These are phyloP conservation scores for Drosophila fulvimacula DNA, from an alignment of 2,888 invertebrate species.

Conservation along the genomic window DNA sequence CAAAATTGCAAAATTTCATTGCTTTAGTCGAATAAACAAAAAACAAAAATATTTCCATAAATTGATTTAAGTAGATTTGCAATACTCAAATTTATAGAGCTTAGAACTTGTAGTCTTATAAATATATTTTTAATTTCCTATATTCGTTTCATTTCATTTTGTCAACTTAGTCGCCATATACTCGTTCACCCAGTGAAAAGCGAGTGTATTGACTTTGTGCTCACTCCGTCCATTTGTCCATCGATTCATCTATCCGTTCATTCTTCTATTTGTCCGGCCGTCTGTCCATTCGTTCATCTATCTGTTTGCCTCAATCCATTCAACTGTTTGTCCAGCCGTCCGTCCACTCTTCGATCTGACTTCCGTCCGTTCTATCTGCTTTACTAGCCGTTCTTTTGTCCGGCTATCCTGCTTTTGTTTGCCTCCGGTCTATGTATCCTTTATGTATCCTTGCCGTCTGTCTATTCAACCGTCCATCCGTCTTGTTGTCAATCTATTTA, in stretches of 20 bases:
- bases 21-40: background rate
- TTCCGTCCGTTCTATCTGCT: no score
- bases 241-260: no score
- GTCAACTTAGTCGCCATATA: background rate
- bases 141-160: background rate
- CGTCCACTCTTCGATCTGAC: background rate
- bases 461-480: background rate
- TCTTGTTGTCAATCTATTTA: no score
- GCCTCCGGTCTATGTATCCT: no score
- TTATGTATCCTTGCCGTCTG: no score
- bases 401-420: no score
- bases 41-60: background rate
- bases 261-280: no score
- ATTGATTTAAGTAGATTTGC: background rate
- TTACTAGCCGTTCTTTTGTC: background rate
- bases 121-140: background rate
- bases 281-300: background rate
- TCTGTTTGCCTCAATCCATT: background rate
- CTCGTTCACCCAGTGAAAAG: background rate
- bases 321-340: background rate
- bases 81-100: background rate
- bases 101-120: background rate
- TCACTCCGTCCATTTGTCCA: background rate
- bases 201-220: background rate
- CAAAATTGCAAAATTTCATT: background rate